A percentile compares a stretch with the other conserved stretches of the same genome.
Conservation (phyloP, 2,888 invertebrate species). For the Willowsia nigromaculata region DNA sequence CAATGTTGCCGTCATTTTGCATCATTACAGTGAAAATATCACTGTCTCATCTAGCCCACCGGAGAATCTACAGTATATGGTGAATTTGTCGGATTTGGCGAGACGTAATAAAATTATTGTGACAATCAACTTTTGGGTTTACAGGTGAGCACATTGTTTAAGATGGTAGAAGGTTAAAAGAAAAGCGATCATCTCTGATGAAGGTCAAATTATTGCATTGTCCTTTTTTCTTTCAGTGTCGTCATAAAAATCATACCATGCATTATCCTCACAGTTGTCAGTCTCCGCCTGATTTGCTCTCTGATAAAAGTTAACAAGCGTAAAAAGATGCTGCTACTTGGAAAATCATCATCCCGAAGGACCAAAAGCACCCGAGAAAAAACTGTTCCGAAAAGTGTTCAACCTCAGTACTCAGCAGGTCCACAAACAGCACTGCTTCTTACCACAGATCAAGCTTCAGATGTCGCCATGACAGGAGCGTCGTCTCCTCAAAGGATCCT, state of each 20-base stretch:
- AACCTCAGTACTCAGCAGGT: neutral
- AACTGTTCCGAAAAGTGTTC: neutral
- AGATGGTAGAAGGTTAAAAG: neutral
- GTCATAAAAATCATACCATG: constrained; percentile 95
- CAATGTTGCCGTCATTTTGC: neutral
- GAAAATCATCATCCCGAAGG: neutral
- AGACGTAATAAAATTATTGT: constrained; percentile 81
- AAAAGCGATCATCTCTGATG: too few relatives aligned
- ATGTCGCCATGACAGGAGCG: neutral
- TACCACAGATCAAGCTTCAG: neutral
- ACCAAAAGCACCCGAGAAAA: neutral
- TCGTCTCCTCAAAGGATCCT: neutral
- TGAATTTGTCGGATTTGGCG: constrained; percentile 85
- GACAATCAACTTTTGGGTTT: constrained; percentile 91
- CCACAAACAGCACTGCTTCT: neutral
- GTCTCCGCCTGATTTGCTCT: constrained; percentile 88
- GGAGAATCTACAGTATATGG: constrained; percentile 82
- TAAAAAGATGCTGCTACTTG: constrained; percentile 81
- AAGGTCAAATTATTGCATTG: neutral
- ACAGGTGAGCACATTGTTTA: constrained; percentile 82
- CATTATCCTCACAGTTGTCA: constrained; percentile 90
- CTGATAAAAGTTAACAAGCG: constrained; percentile 89
- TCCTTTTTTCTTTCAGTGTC: constrained; percentile 81
- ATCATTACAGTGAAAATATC: constrained; percentile 81
- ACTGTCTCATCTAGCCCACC: constrained; percentile 80